phyloP scores from a whole-genome alignment of 1,140 invertebrate species.

The Propsilocerus akamusi region DNA sequence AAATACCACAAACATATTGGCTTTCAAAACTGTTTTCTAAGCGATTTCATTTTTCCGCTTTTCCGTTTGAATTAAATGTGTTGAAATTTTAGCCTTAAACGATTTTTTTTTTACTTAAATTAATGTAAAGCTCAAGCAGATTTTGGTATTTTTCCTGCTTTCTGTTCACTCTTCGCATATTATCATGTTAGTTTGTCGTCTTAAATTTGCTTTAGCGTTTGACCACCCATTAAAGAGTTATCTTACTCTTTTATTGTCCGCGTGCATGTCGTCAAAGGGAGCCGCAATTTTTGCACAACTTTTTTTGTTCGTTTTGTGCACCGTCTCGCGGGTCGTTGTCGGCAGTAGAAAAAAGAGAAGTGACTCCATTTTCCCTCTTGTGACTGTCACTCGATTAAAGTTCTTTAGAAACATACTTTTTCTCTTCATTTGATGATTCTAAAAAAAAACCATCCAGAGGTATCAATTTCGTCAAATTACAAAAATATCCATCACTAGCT shows the following conservation, averaged over 20 bases:
- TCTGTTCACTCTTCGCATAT: background rate
- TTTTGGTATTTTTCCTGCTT: background rate
- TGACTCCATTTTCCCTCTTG: background rate
- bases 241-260: too few relatives aligned
- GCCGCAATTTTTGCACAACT: background rate
- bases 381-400: background rate
- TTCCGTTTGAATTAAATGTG: too few relatives aligned
- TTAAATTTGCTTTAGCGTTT: constrained; percentile 2
- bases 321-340: background rate
- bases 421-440: background rate
- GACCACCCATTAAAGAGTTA: constrained; percentile 1
- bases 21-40: too few relatives aligned
- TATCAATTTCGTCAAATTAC: background rate
- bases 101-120: background rate
- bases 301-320: background rate
- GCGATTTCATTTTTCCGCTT: too few relatives aligned
- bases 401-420: background rate
- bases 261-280: background rate
- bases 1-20: too few relatives aligned
- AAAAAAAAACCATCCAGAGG: background rate
- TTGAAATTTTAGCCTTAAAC: too few relatives aligned
- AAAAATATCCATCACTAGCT: background rate
- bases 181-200: constrained; percentile 3
- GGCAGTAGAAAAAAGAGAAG: too few relatives aligned
- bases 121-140: background rate